Percentiles rank a stretch among this genome's conserved stretches.
Evolutionary conservation across 2,797 vertebrate genomes (phyloP).

Genomic region (Propithecus perrieri): DNA sequence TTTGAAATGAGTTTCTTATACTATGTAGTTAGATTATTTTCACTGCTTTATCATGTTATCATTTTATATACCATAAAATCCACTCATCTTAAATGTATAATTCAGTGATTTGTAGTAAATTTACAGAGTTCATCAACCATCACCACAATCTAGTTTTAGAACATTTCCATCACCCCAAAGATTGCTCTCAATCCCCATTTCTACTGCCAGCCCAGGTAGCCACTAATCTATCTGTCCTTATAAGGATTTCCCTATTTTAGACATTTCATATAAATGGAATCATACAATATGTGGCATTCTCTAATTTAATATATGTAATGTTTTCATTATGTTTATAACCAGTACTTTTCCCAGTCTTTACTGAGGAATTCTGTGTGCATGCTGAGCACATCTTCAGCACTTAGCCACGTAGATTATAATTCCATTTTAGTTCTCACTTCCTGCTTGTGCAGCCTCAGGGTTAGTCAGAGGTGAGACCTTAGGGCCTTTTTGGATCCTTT

Average conservation of each 20-base stretch:
- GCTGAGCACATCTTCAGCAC: not conserved
- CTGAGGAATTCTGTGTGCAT: not conserved
- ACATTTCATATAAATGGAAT: not conserved
- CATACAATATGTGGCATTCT: not conserved
- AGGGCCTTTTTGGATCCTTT: not conserved
- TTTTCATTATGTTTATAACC: slow-evolving; percentile 36
- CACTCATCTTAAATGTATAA: slow-evolving; percentile 42
- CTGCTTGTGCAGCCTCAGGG: not conserved
- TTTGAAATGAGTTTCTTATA: slow-evolving; percentile 35
- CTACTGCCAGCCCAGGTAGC: not conserved
- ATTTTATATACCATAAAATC: slow-evolving; percentile 48
- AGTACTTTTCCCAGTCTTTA: not conserved
- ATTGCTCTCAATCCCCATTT: not conserved
- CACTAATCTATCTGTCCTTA: no score
- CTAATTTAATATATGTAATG: not conserved
- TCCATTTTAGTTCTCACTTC: slow-evolving; percentile 14
- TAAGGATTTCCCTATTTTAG: no score
- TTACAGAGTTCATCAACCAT: slow-evolving; percentile 17
- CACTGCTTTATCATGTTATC: slow-evolving; percentile 21
- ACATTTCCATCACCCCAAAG: not conserved
- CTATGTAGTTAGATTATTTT: slow-evolving; percentile 13
- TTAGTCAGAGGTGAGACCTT: not conserved
- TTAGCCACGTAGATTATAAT: not conserved
- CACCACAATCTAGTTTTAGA: slow-evolving; percentile 32
- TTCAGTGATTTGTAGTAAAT: slow-evolving; percentile 51